phyloP scores from a whole-genome alignment of 1,140 invertebrate species.

The Eulimnadia texana region DNA sequence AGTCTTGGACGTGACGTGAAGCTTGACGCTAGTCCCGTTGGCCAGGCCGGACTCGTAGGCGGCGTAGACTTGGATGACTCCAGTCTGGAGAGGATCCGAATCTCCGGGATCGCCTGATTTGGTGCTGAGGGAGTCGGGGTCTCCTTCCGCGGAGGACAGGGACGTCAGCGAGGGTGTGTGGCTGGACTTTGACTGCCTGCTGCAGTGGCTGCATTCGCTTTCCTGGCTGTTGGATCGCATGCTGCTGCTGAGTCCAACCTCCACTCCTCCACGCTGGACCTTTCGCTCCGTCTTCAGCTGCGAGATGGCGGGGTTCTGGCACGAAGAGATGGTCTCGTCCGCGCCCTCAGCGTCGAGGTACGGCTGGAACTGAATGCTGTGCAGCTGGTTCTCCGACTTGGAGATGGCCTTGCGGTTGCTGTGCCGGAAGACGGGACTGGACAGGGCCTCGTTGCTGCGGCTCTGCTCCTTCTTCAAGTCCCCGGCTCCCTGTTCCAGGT shows the following conservation, averaged over 20 bases:
- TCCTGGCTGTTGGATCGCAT: slow-evolving; percentile 15
- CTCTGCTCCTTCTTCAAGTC: slow-evolving; percentile 4
- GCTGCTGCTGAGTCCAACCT: not conserved
- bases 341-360: slow-evolving; percentile 2
- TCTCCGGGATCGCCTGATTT: not conserved
- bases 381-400: slow-evolving; percentile 11
- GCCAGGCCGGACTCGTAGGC: slow-evolving; percentile 88
- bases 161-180: slow-evolving; percentile 13
- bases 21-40: slow-evolving; percentile 75
- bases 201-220: slow-evolving; percentile 7
- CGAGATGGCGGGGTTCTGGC: not conserved
- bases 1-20: slow-evolving; percentile 78
- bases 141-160: slow-evolving; percentile 8
- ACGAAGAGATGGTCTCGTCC: not conserved
- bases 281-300: not conserved
- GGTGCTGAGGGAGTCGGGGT: slow-evolving; percentile 12
- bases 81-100: not conserved
- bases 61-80: slow-evolving; percentile 60
- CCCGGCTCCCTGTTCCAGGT: not conserved
- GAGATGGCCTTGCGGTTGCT: slow-evolving; percentile 5
- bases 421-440: not conserved
- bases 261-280: not conserved
- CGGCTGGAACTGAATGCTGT: slow-evolving; percentile 4
- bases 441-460: slow-evolving; percentile 3
- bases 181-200: not conserved